Evolutionary conservation across 2,888 invertebrate species (phyloP).

Genomic region (Lithosia quadra): DNA sequence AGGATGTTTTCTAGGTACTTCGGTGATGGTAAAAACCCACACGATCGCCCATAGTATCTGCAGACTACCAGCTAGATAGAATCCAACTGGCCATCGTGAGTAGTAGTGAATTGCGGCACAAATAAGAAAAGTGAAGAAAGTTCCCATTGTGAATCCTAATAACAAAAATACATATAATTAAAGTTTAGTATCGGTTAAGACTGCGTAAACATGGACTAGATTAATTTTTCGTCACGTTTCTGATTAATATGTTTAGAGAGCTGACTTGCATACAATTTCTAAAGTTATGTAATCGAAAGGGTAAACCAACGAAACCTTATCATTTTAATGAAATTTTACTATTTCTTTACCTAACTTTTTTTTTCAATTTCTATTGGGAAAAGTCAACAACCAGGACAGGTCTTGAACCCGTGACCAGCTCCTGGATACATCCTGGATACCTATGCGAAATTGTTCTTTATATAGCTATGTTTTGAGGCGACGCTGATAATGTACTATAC

Average conservation of each 20-base stretch:
- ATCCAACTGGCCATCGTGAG: constrained; percentile 89
- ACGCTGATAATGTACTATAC: too few species aligned
- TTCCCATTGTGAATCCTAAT: constrained; percentile 84
- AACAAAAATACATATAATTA: constrained; percentile 33
- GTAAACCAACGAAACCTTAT: too few species aligned
- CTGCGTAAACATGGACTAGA: neutral
- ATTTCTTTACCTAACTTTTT: too few species aligned
- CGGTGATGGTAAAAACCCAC: constrained; percentile 88
- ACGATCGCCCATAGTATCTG: constrained; percentile 83
- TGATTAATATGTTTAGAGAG: neutral
- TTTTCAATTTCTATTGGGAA: too few species aligned
- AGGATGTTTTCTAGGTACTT: constrained; percentile 88
- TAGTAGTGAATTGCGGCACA: constrained; percentile 88
- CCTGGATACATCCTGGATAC: too few species aligned
- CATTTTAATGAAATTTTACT: too few species aligned
- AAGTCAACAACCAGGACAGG: too few species aligned
- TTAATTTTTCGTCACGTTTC: neutral
- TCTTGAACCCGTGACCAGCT: too few species aligned
- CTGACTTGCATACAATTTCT: neutral
- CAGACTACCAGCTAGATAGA: constrained; percentile 87
- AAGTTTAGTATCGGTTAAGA: neutral
- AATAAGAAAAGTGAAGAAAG: constrained; percentile 89
- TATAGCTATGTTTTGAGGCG: too few species aligned
- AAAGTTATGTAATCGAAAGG: neutral
- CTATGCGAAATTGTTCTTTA: too few species aligned